Percentiles rank a stretch among this genome's conserved stretches.
Conservation (phyloP, 2,888 invertebrate genomes). For the Pyrochroa serraticornis region DNA sequence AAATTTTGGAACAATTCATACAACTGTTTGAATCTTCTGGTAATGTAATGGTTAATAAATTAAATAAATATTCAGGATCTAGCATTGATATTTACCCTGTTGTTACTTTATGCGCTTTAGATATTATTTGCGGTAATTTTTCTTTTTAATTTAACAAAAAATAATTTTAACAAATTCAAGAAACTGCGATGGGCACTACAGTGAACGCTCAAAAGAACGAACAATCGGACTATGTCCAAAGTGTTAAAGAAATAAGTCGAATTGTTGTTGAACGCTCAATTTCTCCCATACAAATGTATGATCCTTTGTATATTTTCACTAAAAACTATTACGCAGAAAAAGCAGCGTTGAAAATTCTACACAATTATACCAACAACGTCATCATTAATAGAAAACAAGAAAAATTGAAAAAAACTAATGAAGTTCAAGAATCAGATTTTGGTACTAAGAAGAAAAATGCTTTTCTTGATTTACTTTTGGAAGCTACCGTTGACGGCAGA, state of each 20-base stretch:
- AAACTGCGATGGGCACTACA: constrained; percentile 83
- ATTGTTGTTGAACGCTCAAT: constrained; percentile 42
- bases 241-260: constrained; percentile 64
- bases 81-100: constrained; percentile 67
- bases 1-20: constrained; percentile 74
- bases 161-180: constrained; percentile 54
- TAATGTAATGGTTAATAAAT: constrained; percentile 62
- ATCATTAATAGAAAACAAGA: constrained; percentile 58
- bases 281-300: constrained; percentile 56
- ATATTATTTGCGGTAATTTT: constrained; percentile 66
- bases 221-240: constrained; percentile 73
- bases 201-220: constrained; percentile 73
- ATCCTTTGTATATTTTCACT: constrained; percentile 61
- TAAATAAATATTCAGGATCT: constrained; percentile 57
- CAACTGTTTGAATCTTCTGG: constrained; percentile 72
- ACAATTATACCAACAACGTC: constrained; percentile 63
- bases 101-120: constrained; percentile 65
- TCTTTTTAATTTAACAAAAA: not conserved
- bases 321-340: constrained; percentile 64
- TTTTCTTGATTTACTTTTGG: constrained; percentile 70
- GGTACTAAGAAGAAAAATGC: constrained; percentile 65
- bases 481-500: constrained; percentile 62
- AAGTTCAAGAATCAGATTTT: not conserved
- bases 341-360: constrained; percentile 59
- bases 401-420: not conserved